A percentile compares a stretch with the other conserved stretches of the same genome.
These are phyloP conservation scores for Oncorhynchus nerka DNA, from an alignment of 2,113 vertebrate genomes.

Conservation along the genomic window DNA sequence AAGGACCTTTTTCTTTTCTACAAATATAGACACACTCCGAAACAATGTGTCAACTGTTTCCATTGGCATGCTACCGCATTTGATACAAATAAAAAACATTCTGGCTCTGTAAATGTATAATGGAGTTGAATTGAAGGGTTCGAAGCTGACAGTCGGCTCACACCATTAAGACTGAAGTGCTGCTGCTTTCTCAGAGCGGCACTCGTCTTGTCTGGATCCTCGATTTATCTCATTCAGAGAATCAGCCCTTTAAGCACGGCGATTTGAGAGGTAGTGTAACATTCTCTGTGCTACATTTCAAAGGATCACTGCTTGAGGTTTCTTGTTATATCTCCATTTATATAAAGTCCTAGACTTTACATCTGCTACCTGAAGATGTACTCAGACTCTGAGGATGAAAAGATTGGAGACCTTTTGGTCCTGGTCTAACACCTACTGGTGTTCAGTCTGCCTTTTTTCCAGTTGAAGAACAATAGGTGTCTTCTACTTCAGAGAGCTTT, in stretches of 20 bases:
- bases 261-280: neutral
- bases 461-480: neutral
- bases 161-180: constrained; percentile 24
- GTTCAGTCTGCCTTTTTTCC: neutral
- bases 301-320: neutral
- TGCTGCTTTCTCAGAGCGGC: constrained; percentile 2
- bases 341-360: neutral
- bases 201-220: neutral
- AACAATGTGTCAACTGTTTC: constrained; percentile 12
- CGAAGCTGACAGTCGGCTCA: constrained; percentile 5
- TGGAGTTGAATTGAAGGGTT: constrained; percentile 16
- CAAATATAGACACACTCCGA: constrained; percentile 14
- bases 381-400: no score
- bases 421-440: neutral
- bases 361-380: no score
- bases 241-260: neutral
- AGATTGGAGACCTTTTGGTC: neutral
- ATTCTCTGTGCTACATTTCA: neutral
- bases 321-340: neutral
- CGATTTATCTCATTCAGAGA: neutral
- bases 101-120: constrained; percentile 8
- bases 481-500: neutral
- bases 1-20: constrained; percentile 1
- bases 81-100: constrained; percentile 3
- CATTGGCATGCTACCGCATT: constrained; percentile 13